Base-by-base conservation (phyloP, 1,140 invertebrate species). In the Drosophila biarmipes region DNA sequence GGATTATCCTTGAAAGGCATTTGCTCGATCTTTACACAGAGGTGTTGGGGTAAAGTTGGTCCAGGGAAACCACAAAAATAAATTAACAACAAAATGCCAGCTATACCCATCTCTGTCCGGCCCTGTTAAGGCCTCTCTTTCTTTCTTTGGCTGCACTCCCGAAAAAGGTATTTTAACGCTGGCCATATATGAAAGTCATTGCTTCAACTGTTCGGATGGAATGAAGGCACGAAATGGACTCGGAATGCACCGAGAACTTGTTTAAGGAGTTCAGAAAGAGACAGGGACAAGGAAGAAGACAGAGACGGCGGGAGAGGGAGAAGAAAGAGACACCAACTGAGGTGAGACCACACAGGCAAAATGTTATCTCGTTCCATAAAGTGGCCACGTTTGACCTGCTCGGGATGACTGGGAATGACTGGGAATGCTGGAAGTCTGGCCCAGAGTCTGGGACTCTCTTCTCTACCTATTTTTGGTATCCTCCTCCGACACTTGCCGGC, bases 341-440 rank as follows among this genome's bases (percentile, higher is more conserved):
- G 78, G 75, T 63, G 59, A 66, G 73, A 81, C 79, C 78, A 81
- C 80, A 86, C 69, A 86, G 62, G 74, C 64, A 62, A 73, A 72
- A 73, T 73, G 67, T 73, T 73, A 75, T 73, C 56, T 73, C 35
- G 49, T 29, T 57, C 52, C 45, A 74, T 75, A 74, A 75, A 75
- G 72, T 75, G 71, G 59, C 72, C 72, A 73, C 58, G 72, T 53
- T 75, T 75, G 59, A 75, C 71, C 72, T 66, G 72, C 61, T 53
- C 45, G 61, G 31, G 35, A 40, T 73, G 56, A 40, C 68, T 40
- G 69, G 49, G 56, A 61, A 61, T 53, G 71, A 40, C 68, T 40
- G 69, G 42, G 56, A 61, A 61, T 53, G 71, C 43, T 73, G 69
- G 38, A 29, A 53, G 54, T 58, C 53, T 51, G 53, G 45, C 67